Base-by-base conservation (phyloP, 2,888 invertebrate genomes). In the Augochlorella aurata region DNA sequence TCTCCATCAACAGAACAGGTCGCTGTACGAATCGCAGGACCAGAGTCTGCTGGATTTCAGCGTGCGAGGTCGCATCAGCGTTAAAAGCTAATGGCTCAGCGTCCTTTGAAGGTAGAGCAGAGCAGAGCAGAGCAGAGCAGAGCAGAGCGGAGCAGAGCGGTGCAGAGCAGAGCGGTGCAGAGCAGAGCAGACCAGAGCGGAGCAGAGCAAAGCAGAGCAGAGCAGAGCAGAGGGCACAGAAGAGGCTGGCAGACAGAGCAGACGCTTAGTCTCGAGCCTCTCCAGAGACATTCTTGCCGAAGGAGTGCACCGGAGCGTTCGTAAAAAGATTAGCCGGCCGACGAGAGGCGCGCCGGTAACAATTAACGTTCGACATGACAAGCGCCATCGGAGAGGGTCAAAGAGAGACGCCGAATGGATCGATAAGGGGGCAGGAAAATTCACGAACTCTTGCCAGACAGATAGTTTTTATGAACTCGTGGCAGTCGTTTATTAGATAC, bases 21-120 rank as follows among this genome's bases (percentile, higher is more conserved):
- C 63, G 61, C 72, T 21, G 77, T 38, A 72, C 7, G 3, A 18
- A 16, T 2, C 16, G 24, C 29, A n/a, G 71, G 78, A 70, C 45
- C 67, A 38, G 77, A 54, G 69, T 69, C 79, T 12, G 50, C 68
- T 63, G 86, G 87, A 86, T 88, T 84, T 85, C 75, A 77, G 77
- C 47, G 9, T 24, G 74, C 67, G 68, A 76, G 85, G 81, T 85
- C 49, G 84, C 87, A 84, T 88, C 88, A 88, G 80, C 88, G 88
- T 82, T 90, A 89, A 90, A 90, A 90, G 89, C 90, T 90, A 90
- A 90, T 90, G 90, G 89, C 89, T 85, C 78, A 63, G 58, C 65
- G 74, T 83, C 77, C 86, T 86, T 86, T 80, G 85, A 86, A 84
- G 83, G 83, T 65, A 74, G 58, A 65, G 49, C 68, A 0, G 38